These are phyloP conservation scores for Mesembrinibis cayennensis DNA, from an alignment of 2,113 vertebrate genomes.

Conservation along the genomic window DNA sequence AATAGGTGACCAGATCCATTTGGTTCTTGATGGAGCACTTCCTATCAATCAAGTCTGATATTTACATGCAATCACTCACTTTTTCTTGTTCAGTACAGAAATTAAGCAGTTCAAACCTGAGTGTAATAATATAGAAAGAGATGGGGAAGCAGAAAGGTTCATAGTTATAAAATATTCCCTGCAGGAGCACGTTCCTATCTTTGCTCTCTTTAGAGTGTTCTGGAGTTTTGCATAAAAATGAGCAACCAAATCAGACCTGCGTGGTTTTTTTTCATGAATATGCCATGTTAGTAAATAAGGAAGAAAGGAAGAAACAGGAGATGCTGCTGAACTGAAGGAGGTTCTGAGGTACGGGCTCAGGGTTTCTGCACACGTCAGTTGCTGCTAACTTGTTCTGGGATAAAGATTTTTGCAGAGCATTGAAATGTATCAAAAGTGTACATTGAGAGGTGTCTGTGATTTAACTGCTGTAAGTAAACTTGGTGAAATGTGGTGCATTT, in stretches of 20 bases:
- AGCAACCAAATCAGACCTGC: too few relatives aligned
- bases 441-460: not conserved
- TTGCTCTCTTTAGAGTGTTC: not conserved
- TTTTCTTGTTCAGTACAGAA: not conserved
- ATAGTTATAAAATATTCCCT: not conserved
- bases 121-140: not conserved
- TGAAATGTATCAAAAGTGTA: not conserved
- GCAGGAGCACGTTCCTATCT: not conserved
- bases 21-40: not conserved
- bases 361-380: not conserved
- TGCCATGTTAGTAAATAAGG: not conserved
- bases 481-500: not conserved
- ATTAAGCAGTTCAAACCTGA: not conserved
- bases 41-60: not conserved
- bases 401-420: not conserved
- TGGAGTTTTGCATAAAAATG: not conserved
- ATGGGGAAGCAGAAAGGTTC: not conserved
- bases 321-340: not conserved
- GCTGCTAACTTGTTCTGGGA: not conserved
- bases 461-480: not conserved
- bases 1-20: not conserved
- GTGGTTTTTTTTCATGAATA: not conserved
- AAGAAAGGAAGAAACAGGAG: not conserved
- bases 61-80: not conserved
- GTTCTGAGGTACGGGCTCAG: not conserved